Percentiles rank a stretch among this genome's conserved stretches.
Conservation (phyloP, 2,888 invertebrate species). For the Biston betularia region DNA sequence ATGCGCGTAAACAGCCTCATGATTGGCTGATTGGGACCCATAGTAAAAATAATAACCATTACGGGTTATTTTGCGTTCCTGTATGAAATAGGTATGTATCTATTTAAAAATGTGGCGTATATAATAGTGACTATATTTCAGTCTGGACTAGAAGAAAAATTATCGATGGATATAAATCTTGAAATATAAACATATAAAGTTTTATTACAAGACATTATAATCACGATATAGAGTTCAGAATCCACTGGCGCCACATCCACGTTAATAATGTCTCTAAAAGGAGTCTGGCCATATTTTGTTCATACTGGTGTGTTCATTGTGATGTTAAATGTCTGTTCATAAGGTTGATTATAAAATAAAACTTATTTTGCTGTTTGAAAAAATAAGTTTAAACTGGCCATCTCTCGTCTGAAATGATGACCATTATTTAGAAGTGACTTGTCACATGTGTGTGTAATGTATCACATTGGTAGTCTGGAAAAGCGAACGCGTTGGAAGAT, state of each 20-base stretch:
- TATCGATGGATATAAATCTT: background rate
- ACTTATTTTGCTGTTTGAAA: too few species aligned
- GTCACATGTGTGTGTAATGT: too few species aligned
- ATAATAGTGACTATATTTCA: conserved; percentile 6
- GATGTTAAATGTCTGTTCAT: background rate
- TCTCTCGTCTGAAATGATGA: too few species aligned
- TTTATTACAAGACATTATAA: background rate
- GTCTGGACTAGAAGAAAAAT: background rate
- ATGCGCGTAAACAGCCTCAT: background rate
- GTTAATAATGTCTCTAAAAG: background rate
- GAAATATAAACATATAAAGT: background rate
- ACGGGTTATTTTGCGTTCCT: conserved; percentile 19
- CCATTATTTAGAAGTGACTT: too few species aligned
- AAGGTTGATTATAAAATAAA: background rate
- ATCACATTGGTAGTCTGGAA: too few species aligned
- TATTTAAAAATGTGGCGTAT: conserved; percentile 23
- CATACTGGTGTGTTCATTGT: conserved; percentile 2
- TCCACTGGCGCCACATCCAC: background rate
- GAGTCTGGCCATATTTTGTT: conserved; percentile 1
- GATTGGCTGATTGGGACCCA: conserved; percentile 7
- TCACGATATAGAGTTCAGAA: background rate
- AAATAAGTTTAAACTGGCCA: too few species aligned
- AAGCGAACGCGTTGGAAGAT: too few species aligned
- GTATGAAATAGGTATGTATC: conserved; percentile 19
- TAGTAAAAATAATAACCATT: background rate